Evolutionary conservation across 2,113 vertebrate species (phyloP), one percentile per base, ranked within the genome.

Genomic region (Lamprotornis superbus): DNA sequence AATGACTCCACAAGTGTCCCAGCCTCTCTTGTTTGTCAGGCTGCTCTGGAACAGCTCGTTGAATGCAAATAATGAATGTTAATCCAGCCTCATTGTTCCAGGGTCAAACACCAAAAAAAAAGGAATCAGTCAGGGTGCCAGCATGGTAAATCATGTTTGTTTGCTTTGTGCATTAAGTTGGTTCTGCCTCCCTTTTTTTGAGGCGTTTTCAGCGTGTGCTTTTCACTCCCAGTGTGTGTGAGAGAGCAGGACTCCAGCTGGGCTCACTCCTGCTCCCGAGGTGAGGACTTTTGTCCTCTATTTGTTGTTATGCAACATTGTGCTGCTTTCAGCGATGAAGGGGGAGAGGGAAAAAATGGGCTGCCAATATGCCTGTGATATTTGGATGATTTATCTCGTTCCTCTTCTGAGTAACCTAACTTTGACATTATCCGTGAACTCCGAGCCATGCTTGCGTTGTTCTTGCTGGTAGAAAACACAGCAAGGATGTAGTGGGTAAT

Each of bases 401-500:
- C 98, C 97, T 97, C 92, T 84, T 96, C 93, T 83, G 85, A 94
- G 92, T 98, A 98, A 98, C 97, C 98, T 97, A 94, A 97, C 94
- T 97, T 98, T 98, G 98, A 99, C 98, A 98, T 98, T 97, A 96
- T 92, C 98, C 96, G 90, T 98, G 96, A 98, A 98, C 98, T 98
- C 97, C 60, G 59, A 95, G 97, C 91, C 97, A 96, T 94, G 95
- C 97, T 97, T 88, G 96, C 97, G 96, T 98, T 98, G 97, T 98
- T 98, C 98, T 97, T 97, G 97, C 97, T 98, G 74, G 97, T 97
- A 96, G 98, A 98, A 98, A 98, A 97, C 98, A 98, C 50, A 91
- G 90, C 96, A 96, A 98, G 98, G 98, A 98, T 98, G 98, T 98
- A 98, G 97, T 97, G 98, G 97, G 98, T 99, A 99, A 99, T 98